Evolutionary conservation across 2,113 vertebrate species (phyloP), one percentile per base, ranked within the genome.

Genomic region (Excalfactoria chinensis): DNA sequence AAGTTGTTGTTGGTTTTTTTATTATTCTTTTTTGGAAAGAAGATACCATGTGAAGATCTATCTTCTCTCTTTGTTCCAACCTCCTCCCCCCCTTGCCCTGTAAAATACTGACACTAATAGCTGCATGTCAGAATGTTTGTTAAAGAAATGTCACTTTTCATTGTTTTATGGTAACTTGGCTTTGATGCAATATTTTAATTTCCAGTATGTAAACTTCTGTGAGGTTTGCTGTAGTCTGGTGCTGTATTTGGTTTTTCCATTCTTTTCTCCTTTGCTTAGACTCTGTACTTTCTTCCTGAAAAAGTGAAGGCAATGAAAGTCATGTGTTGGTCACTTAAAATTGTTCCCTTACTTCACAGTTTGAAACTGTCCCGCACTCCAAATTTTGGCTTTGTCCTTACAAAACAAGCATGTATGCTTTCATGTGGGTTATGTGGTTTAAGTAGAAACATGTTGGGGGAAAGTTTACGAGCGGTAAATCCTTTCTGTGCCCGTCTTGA

Each of bases 401-500:
- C 73, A 84, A 69, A 86, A 55, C 66, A 81, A 89, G 80, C 85
- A 88, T 41, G 44, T 37, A 37, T 37, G 37, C 37, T 37, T 37
- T 37, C 37, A 37, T 37, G 37, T 37, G 37, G 37, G 37, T 37
- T 37, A 37, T 37, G 37, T 37, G 37, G 37, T 37, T 37, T 37
- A 37, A 80, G 64, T 58, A 81, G 71, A 88, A 84, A 88, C 66
- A 48, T 1, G 3, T 88, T 32, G 69, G 55, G 56, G 32, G 43
- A 90, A 88, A 93, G 76, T 78, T 71, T 91, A 49, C 37, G 91
- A 80, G 83, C 85, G 40, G 79, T 79, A 93, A 89, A 86, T 90
- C 49, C 59, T 84, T 64, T 30, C 66, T 58, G 11, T 69, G 44
- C 32, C 18, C n/a, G 6, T 51, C 49, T 71, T 87, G 62, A 59